These are phyloP conservation scores for Vipera ursinii DNA, from an alignment of 2,797 vertebrate genomes.

Conservation along the genomic window DNA sequence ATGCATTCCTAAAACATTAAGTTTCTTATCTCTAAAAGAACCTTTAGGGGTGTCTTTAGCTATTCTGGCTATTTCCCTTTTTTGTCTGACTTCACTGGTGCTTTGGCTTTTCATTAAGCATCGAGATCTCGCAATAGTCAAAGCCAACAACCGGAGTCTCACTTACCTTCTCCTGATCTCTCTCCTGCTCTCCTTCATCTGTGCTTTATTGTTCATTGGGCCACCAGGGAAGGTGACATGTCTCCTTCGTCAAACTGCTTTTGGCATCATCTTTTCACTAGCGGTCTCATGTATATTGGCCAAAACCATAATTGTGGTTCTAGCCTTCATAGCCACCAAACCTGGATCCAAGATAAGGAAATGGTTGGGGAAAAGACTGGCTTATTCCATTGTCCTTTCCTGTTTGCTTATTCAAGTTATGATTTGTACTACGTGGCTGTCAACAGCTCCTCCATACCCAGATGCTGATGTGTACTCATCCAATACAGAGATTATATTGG, in stretches of 20 bases:
- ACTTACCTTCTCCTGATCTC: not conserved
- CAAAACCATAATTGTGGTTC: not conserved
- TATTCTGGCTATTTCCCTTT: not conserved
- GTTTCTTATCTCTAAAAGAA: not conserved
- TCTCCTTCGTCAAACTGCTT: not conserved
- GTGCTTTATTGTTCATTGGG: not conserved
- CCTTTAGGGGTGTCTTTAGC: not conserved
- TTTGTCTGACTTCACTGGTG: not conserved
- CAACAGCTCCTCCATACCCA: not conserved
- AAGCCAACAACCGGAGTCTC: not conserved
- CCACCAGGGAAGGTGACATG: not conserved
- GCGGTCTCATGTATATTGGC: not conserved
- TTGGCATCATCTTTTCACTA: not conserved
- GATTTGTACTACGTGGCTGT: not conserved
- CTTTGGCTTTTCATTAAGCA: not conserved
- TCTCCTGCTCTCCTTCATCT: not conserved
- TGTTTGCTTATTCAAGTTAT: not conserved
- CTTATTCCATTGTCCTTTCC: not conserved
- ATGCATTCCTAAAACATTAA: not conserved
- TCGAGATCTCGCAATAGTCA: not conserved
- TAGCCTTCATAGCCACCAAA: not conserved
- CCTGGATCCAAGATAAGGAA: not conserved
- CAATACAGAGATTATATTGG: not conserved
- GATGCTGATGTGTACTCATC: not conserved
- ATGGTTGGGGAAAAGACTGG: not conserved